These are phyloP conservation scores for Misgurnus mizolepis DNA, from an alignment of 2,113 vertebrate species.

Conservation along the genomic window DNA sequence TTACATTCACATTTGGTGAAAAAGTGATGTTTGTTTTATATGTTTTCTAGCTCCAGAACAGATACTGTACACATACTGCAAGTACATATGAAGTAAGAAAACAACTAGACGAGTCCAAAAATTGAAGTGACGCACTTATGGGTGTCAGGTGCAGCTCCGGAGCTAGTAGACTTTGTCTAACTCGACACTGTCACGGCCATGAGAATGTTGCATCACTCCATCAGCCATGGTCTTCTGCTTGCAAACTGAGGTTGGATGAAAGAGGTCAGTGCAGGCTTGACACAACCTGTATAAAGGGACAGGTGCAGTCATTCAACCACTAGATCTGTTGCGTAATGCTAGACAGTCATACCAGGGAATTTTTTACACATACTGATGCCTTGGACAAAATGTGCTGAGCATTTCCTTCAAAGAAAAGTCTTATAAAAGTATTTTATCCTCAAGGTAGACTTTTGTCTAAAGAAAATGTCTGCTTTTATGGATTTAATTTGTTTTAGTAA, in stretches of 20 bases:
- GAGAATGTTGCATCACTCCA: background rate
- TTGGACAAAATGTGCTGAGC: background rate
- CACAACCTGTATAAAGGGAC: background rate
- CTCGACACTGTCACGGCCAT: background rate
- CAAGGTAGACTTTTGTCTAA: background rate
- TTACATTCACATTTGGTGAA: no score
- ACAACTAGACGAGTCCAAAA: background rate
- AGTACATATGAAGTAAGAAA: background rate
- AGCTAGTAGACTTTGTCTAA: background rate
- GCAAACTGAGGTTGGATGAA: background rate
- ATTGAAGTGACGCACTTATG: background rate
- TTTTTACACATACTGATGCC: no score
- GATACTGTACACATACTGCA: background rate
- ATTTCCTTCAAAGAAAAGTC: background rate
- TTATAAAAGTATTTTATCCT: background rate
- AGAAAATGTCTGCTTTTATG: background rate
- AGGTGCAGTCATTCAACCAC: background rate
- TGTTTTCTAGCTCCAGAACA: background rate
- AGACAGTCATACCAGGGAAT: no score
- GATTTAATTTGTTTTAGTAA: background rate
- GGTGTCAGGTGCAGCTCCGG: background rate
- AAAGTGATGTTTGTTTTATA: background rate
- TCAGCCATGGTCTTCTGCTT: background rate
- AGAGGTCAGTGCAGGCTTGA: conserved; percentile 1
- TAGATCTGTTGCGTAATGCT: background rate